Conservation (phyloP, 2,797 vertebrate species). For the Premnoplex brunnescens region DNA sequence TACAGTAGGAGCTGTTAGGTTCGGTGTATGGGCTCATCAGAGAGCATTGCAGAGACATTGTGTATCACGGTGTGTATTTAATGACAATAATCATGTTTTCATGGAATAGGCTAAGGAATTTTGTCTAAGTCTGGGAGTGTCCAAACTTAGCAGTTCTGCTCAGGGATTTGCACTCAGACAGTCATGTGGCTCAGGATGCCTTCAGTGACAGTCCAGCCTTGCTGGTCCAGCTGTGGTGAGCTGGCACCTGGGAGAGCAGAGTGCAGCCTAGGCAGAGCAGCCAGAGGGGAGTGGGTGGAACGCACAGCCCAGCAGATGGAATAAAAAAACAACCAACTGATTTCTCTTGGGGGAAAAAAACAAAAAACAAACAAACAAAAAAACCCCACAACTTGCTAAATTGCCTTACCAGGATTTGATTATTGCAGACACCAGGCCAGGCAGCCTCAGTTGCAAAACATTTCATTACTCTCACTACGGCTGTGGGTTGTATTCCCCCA, state of each 20-base stretch:
- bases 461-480: background rate
- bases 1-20: background rate
- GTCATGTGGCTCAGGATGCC: accelerated
- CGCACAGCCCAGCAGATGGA: background rate
- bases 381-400: background rate
- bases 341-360: background rate
- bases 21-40: background rate
- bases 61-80: background rate
- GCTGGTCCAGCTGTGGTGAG: background rate
- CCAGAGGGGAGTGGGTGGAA: background rate
- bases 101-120: background rate
- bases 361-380: no score
- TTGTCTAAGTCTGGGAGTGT: background rate
- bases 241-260: background rate
- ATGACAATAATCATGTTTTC: conserved; percentile 27
- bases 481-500: background rate
- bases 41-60: background rate
- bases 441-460: background rate
- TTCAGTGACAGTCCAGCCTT: background rate
- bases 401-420: background rate
- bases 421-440: background rate
- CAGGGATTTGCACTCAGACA: background rate
- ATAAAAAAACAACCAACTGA: background rate
- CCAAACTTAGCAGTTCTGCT: background rate
- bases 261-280: background rate